Percentiles rank a stretch among this genome's conserved stretches.
Evolutionary conservation across 1,140 invertebrate species (phyloP).

Genomic region (Leptoteleia sp.): DNA sequence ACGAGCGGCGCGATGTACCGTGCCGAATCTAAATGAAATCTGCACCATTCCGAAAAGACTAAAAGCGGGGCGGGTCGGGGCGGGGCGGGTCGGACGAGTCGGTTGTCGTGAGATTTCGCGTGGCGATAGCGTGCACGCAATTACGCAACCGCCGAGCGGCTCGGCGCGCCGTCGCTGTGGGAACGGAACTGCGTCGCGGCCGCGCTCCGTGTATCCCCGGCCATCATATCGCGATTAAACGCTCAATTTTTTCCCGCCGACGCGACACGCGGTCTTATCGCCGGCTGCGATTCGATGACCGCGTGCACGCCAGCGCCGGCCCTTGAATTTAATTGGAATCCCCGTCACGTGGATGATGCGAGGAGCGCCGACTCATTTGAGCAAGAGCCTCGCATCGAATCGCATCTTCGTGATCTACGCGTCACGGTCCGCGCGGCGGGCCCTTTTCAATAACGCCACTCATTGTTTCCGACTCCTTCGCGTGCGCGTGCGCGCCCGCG

Average conservation of each 20-base stretch:
- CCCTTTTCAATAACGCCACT: constrained; percentile 37
- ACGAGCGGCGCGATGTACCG: constrained; percentile 23
- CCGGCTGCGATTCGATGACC: constrained; percentile 38
- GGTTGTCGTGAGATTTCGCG: constrained; percentile 48
- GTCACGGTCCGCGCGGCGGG: constrained; percentile 27
- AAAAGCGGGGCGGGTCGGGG: constrained; percentile 44
- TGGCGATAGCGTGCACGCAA: constrained; percentile 70
- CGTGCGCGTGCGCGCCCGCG: neutral
- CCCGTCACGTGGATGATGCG: constrained; percentile 58
- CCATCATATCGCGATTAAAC: constrained; percentile 67
- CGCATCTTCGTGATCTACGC: constrained; percentile 44
- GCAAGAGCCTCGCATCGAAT: constrained; percentile 24
- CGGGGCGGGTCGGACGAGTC: constrained; percentile 7
- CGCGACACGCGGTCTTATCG: constrained; percentile 64
- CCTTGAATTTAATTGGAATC: constrained; percentile 63
- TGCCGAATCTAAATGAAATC: constrained; percentile 71
- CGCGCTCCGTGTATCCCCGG: constrained; percentile 46
- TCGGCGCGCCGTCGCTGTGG: constrained; percentile 49
- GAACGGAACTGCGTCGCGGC: constrained; percentile 55
- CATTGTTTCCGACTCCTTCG: constrained; percentile 43
- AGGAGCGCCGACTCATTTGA: constrained; percentile 40
- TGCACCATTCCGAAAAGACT: constrained; percentile 51
- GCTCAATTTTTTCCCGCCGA: constrained; percentile 49
- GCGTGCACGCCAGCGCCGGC: constrained; percentile 54
- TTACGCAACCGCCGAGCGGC: constrained; percentile 68